Evolutionary conservation across 2,797 vertebrate species (phyloP).

Genomic region (Microtus californicus): DNA sequence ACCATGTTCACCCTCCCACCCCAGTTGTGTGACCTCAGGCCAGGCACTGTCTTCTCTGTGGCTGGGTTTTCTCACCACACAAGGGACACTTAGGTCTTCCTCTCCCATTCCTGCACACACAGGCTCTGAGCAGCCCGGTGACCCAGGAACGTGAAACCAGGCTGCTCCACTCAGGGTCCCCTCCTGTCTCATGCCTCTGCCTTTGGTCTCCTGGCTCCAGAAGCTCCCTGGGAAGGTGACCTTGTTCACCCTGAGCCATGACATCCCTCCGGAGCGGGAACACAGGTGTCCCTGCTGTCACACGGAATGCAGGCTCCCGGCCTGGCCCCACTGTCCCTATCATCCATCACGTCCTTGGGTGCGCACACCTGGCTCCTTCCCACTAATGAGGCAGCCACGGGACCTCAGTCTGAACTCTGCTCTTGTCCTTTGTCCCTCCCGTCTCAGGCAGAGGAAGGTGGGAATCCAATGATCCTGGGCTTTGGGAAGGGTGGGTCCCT

Average conservation of each 20-base stretch:
- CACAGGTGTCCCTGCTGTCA: not conserved
- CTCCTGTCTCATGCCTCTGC: not conserved
- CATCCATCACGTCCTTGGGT: not conserved
- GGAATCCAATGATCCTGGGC: not conserved
- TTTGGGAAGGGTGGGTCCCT: not conserved
- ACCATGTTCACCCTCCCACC: no score
- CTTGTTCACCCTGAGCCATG: not conserved
- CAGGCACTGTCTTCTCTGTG: not conserved
- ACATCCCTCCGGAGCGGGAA: not conserved
- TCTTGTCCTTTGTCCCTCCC: not conserved
- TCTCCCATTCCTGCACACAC: not conserved
- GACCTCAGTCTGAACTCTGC: not conserved
- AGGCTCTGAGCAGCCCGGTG: not conserved
- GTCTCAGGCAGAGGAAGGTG: not conserved
- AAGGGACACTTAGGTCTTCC: not conserved
- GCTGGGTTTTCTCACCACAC: not conserved
- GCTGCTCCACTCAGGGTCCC: not conserved
- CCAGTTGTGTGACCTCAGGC: not conserved
- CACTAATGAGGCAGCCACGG: not conserved
- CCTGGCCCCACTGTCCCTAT: slow-evolving; percentile 16
- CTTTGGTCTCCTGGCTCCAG: not conserved
- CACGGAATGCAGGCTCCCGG: not conserved
- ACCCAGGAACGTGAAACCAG: not conserved
- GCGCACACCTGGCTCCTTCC: not conserved
- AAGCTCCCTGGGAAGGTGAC: not conserved